A percentile compares a stretch with the other conserved stretches of the same genome.
Evolutionary conservation across 2,888 invertebrate species (phyloP).

Genomic region (Dryobotodes eremita): DNA sequence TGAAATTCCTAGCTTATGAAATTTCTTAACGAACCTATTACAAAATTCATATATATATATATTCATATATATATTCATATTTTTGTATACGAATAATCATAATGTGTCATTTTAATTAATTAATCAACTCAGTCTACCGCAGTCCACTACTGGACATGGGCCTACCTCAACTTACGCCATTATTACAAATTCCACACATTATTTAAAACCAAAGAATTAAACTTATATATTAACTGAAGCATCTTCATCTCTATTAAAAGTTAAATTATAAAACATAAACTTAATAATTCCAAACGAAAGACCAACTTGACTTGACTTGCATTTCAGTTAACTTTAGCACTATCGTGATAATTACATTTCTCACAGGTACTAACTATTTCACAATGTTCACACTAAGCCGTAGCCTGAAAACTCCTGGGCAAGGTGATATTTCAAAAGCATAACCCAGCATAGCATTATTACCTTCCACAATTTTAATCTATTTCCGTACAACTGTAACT

Average conservation of each 20-base stretch:
- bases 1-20: slow-evolving; percentile 29
- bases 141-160: neutral
- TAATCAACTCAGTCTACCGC: neutral
- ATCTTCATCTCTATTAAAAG: neutral
- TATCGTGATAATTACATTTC: neutral
- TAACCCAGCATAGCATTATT: too few species aligned
- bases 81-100: neutral
- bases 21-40: slow-evolving; percentile 1
- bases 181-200: neutral
- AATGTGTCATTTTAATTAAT: neutral
- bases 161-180: neutral
- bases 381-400: slow-evolving; percentile 36
- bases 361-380: slow-evolving; percentile 43
- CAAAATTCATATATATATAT: neutral
- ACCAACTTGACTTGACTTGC: neutral
- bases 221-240: neutral
- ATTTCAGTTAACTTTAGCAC: slow-evolving; percentile 26
- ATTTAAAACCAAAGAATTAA: neutral
- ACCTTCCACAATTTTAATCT: neutral
- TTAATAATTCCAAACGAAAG: neutral
- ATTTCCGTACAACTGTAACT: too few species aligned
- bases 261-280: neutral
- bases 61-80: too few species aligned
- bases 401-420: slow-evolving; percentile 24
- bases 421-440: neutral